Conservation (phyloP, 2,113 vertebrate species). For the Perca schrenkii region DNA sequence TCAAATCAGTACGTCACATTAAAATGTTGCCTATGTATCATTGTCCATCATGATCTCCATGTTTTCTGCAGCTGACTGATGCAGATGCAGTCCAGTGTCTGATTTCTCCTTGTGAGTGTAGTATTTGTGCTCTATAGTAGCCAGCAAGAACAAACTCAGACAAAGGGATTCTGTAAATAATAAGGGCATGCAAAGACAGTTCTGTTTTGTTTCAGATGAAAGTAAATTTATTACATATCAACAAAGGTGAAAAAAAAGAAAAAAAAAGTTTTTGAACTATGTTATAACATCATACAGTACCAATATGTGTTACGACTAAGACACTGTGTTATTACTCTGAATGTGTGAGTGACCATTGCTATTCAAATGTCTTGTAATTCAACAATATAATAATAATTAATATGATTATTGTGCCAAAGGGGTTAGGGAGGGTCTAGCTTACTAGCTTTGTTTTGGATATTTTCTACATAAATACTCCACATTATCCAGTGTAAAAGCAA, state of each 20-base stretch:
- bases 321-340: conserved; percentile 80
- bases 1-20: not conserved
- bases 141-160: conserved; percentile 75
- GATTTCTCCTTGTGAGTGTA: conserved; percentile 45
- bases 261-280: conserved; percentile 72
- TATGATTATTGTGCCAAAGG: conserved; percentile 85
- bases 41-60: conserved; percentile 21
- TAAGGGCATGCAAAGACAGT: conserved; percentile 81
- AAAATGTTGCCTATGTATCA: conserved; percentile 13
- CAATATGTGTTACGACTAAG: conserved; percentile 77
- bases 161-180: conserved; percentile 80
- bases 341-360: conserved; percentile 79
- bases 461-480: conserved; percentile 77
- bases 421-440: conserved; percentile 67
- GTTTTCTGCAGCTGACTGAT: conserved; percentile 32
- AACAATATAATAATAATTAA: conserved; percentile 71
- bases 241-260: conserved; percentile 68
- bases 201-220: conserved; percentile 72
- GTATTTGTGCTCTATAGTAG: conserved; percentile 69
- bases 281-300: conserved; percentile 74
- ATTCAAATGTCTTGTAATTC: conserved; percentile 78
- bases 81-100: conserved; percentile 18
- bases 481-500: conserved; percentile 84
- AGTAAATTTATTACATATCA: conserved; percentile 74
- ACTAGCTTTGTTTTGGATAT: conserved; percentile 77